Evolutionary conservation across 2,888 invertebrate genomes (phyloP), one percentile per base, ranked within the genome.

Genomic region (Nymphalis urticae): DNA sequence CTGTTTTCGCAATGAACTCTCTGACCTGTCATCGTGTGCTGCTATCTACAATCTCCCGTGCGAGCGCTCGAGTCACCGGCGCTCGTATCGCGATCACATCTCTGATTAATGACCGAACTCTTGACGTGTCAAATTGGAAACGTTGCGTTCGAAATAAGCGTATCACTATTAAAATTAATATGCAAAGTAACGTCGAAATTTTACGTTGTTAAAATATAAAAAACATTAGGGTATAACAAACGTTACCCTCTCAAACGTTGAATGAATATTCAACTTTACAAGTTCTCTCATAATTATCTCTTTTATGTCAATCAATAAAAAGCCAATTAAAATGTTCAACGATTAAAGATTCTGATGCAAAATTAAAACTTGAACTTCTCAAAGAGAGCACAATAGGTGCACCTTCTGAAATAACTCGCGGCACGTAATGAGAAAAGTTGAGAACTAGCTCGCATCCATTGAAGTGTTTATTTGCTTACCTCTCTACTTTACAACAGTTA

Each of bases 361-460:
- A 51, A 51, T 51, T 21, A 51, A 51, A 51, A 21, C 21, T 19
- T 10, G 51, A 3, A 62, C 42, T 51, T 58, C 48, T 27, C 47
- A 66, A 61, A 48, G 21, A 36, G 32, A 1, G 32, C 10, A 48
- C 48, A 36, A 47, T 16, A 19, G 54, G 24, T 47, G 42, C 27
- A n/a, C 16, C 48, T 24, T 21, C 19, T 47, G 63, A 27, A 54
- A 54, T 53, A 53, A 42, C 16, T 47, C 27, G 32, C n/a, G 48
- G n/a, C 21, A 24, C 47, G 21, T 64, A 64, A 64, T 64, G 64
- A 64, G 53, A 56, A 64, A 64, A 64, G 48, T 64, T 63, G 42
- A 19, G 16, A 36, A 16, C 32, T 32, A 19, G 50, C 32, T 17
- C 17, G 54, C 27, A 32, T 56, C 7, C 56, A n/a, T 32, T 56